Conservation (phyloP, 2,113 vertebrate genomes). For the Ciconia stormi region DNA sequence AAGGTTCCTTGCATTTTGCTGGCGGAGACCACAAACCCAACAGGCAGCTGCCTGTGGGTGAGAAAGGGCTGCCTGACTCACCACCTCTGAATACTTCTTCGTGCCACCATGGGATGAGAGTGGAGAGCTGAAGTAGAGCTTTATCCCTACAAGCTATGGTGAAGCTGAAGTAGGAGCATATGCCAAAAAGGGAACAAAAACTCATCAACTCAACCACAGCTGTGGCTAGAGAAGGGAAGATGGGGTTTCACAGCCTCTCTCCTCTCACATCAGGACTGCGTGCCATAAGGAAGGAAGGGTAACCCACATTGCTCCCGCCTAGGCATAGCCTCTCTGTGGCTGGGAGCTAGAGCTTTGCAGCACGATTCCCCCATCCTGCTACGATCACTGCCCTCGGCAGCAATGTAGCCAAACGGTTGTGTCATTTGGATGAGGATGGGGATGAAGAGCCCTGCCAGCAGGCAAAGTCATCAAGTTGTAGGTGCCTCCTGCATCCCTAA, state of each 20-base stretch:
- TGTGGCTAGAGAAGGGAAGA: constrained; percentile 54
- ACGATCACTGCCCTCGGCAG: rapidly evolving
- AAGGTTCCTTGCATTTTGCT: background rate
- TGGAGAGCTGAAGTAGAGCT: background rate
- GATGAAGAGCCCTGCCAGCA: background rate
- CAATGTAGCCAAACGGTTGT: too few species aligned
- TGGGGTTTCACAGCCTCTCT: constrained; percentile 53
- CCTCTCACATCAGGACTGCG: background rate
- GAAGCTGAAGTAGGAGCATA: background rate
- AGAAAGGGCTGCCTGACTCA: constrained; percentile 43
- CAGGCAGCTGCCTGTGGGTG: constrained; percentile 48
- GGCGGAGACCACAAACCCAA: constrained; percentile 43
- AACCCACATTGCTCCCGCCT: background rate
- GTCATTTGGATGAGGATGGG: background rate
- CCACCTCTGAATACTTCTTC: background rate
- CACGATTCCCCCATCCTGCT: rapidly evolving
- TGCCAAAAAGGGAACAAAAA: constrained; percentile 56
- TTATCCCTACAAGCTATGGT: background rate
- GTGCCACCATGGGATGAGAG: background rate
- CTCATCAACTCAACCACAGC: constrained; percentile 56
- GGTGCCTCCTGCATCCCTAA: background rate
- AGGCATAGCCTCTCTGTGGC: background rate
- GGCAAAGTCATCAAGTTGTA: background rate
- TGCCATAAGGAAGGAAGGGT: background rate
- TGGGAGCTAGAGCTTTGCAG: background rate